Percentiles rank a stretch among this genome's conserved stretches.
Evolutionary conservation across 1,140 invertebrate genomes (phyloP).

Genomic region (Tetragnatha versicolor): DNA sequence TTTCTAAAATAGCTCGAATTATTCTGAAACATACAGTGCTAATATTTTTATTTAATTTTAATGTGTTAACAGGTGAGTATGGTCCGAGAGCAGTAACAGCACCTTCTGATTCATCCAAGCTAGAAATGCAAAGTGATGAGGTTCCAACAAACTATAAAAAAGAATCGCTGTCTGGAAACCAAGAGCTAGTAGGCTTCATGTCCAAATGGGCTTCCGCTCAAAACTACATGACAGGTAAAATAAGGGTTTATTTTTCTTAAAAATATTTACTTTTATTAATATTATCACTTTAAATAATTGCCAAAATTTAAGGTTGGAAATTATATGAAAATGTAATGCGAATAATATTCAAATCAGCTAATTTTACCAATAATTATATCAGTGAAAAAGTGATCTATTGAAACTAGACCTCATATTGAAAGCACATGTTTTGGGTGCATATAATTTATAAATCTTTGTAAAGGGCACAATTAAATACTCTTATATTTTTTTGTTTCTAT

Average conservation of each 20-base stretch:
- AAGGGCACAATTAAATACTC: too few relatives aligned
- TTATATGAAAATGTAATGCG: too few relatives aligned
- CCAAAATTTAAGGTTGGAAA: too few relatives aligned
- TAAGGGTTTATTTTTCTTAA: background rate
- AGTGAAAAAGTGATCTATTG: too few relatives aligned
- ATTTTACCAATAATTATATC: too few relatives aligned
- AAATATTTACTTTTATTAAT: background rate
- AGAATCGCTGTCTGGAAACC: background rate
- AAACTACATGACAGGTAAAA: conserved; percentile 14
- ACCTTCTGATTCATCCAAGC: background rate
- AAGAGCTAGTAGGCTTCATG: conserved; percentile 22
- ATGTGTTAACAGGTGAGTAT: background rate
- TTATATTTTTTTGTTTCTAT: too few relatives aligned
- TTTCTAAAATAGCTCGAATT: too few relatives aligned
- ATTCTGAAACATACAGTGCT: too few relatives aligned
- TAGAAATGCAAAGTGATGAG: conserved; percentile 37
- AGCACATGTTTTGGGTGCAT: too few relatives aligned
- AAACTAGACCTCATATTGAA: too few relatives aligned
- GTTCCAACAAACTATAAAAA: background rate
- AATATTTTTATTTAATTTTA: background rate
- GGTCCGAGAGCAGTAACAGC: background rate
- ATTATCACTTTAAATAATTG: background rate
- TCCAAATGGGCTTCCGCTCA: conserved; percentile 21
- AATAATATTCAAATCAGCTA: too few relatives aligned
- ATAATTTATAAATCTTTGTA: too few relatives aligned